Percentiles rank a stretch among this genome's conserved stretches.
phyloP scores from a whole-genome alignment of 1,140 invertebrate species.

The Bathynomus jamesi region DNA sequence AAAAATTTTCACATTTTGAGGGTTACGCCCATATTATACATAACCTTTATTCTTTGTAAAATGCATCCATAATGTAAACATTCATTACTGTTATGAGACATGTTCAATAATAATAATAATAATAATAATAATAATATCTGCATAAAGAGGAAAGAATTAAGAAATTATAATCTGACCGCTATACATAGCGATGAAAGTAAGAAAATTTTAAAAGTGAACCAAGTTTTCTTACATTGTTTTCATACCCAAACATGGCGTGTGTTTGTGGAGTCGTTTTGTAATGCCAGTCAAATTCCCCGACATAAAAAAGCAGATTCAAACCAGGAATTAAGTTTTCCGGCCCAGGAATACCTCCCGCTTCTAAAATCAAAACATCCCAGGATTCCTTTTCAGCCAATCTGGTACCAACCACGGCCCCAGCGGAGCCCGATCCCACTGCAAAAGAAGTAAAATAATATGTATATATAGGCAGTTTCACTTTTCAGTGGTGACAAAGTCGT shows the following conservation, averaged over 20 bases:
- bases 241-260: neutral
- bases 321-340: slow-evolving; percentile 3
- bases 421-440: slow-evolving; percentile 18
- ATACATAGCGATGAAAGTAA: too few species aligned
- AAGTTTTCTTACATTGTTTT: slow-evolving; percentile 6
- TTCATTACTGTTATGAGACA: too few species aligned
- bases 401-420: slow-evolving; percentile 38
- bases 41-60: too few species aligned
- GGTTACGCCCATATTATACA: too few species aligned
- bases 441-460: neutral
- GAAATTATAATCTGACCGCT: too few species aligned
- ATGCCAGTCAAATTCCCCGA: neutral
- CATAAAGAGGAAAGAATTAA: too few species aligned
- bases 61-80: too few species aligned
- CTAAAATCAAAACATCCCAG: slow-evolving; percentile 38
- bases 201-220: too few species aligned
- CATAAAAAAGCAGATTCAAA: neutral
- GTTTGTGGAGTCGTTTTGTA: slow-evolving; percentile 1
- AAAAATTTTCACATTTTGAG: too few species aligned
- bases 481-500: too few species aligned
- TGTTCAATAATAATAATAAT: too few species aligned
- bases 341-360: slow-evolving; percentile 36
- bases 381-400: slow-evolving; percentile 38
- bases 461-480: neutral
- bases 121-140: too few species aligned